These are phyloP conservation scores for Pseudomyrmex flavicornis DNA, from an alignment of 1,140 invertebrate species.

Conservation along the genomic window DNA sequence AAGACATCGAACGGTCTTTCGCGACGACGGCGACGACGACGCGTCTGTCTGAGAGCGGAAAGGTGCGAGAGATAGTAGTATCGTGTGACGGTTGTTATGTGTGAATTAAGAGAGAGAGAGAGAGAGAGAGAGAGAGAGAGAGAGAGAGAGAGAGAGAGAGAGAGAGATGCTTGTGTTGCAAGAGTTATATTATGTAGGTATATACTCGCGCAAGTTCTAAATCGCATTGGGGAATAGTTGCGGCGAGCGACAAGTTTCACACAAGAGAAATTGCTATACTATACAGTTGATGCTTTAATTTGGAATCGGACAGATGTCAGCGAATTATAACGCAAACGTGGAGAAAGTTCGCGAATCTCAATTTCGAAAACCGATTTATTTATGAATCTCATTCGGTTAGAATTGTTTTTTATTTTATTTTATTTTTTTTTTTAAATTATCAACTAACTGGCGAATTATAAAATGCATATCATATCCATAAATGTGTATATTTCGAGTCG, in stretches of 20 bases:
- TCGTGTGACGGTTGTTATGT: constrained; percentile 44
- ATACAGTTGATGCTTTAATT: constrained; percentile 12
- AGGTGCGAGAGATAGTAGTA: constrained; percentile 3
- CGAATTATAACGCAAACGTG: background rate
- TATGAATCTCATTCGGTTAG: background rate
- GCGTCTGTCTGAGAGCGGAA: background rate
- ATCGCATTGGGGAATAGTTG: constrained; percentile 37
- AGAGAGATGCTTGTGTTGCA: background rate
- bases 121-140: too few species aligned
- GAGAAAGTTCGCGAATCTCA: background rate
- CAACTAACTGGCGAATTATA: background rate
- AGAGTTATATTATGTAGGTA: constrained; percentile 38
- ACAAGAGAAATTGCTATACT: background rate
- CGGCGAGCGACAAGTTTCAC: background rate
- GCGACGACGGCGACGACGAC: background rate
- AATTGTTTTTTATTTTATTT: too few species aligned
- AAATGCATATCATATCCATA: background rate
- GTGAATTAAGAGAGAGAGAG: constrained; percentile 37
- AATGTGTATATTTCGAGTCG: background rate
- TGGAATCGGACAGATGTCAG: constrained; percentile 1
- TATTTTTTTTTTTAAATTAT: background rate
- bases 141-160: background rate
- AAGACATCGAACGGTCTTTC: constrained; percentile 22
- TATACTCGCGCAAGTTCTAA: constrained; percentile 16
- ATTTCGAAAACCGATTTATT: background rate